Evolutionary conservation across 1,140 invertebrate genomes (phyloP), one percentile per base, ranked within the genome.

Genomic region (Drosophila sucinea): DNA sequence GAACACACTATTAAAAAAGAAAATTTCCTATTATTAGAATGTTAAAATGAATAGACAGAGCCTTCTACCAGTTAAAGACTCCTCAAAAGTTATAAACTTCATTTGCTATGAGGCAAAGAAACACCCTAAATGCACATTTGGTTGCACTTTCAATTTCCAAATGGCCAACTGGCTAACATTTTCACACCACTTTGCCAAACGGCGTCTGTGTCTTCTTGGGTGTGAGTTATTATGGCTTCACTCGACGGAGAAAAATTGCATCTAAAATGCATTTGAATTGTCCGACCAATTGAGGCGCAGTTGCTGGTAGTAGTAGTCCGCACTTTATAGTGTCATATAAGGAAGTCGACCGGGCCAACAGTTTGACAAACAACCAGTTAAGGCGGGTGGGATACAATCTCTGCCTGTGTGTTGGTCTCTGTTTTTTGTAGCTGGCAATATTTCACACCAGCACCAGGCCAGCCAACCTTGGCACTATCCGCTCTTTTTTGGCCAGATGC

Each of bases 71-170:
- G 1, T 3, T 38, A 17, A 17, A 17, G 17, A 17, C 17, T 17
- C 17, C 17, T 17, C 1, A 11, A n/a, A 38, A 11, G 3, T 11
- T 38, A 38, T 38, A 38, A 10, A 38, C 10, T 38, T 11, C 3
- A 38, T 10, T 38, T 38, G 3, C 10, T n/a, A 11, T 38, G 35
- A 3, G 10, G 8, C 10, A 38, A 8, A 8, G 30, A 30, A 4
- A 30, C 30, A 30, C 30, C 4, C 35, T 38, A 38, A 17, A 38
- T 47, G 44, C 29, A 5, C 35, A 38, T 33, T 77, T 27, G 75
- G 79, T 73, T 70, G 79, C 75, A 77, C 71, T 86, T 86, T 86
- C 70, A 29, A 44, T 66, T 74, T 58, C 17, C 56, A 58, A 58
- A 58, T 58, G 32, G 25, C 23, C 23, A 51, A 51, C 44, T 51